phyloP scores from a whole-genome alignment of 2,113 vertebrate species.

The Pseudopodoces humilis region DNA sequence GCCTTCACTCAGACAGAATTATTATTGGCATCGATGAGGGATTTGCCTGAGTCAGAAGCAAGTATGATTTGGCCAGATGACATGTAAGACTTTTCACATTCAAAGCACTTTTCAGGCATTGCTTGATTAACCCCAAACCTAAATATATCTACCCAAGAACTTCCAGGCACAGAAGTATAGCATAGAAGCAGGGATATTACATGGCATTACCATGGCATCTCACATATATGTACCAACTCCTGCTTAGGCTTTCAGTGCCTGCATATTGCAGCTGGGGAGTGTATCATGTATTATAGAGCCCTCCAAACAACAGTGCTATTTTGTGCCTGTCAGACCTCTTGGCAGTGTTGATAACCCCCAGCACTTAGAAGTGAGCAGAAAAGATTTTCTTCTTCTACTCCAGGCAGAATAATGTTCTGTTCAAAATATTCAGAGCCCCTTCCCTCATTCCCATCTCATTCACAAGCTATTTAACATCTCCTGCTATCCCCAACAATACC shows the following conservation, averaged over 20 bases:
- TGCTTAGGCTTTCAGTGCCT: background rate
- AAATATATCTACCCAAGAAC: slow-evolving; percentile 28
- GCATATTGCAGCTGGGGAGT: background rate
- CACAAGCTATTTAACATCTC: background rate
- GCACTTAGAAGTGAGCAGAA: slow-evolving; percentile 42
- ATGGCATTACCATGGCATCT: background rate
- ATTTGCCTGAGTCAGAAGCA: slow-evolving; percentile 52
- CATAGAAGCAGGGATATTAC: background rate
- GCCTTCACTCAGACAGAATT: slow-evolving; percentile 42
- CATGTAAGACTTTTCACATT: slow-evolving; percentile 36
- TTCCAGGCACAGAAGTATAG: background rate
- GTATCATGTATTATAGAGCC: background rate
- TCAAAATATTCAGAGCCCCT: background rate
- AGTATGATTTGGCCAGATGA: slow-evolving; percentile 47
- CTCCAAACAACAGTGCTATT: slow-evolving; percentile 26
- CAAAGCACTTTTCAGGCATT: slow-evolving; percentile 47
- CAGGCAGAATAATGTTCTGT: background rate
- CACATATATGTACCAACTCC: background rate
- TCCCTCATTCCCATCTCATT: background rate
- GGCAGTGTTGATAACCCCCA: slow-evolving; percentile 28
- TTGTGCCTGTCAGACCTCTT: slow-evolving; percentile 4
- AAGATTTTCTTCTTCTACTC: slow-evolving; percentile 22
- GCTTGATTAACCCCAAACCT: slow-evolving; percentile 28
- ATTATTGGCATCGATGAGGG: slow-evolving; percentile 35
- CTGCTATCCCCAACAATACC: background rate